Evolutionary conservation across 92 coral and sea anemone species (phyloP), one percentile per base, ranked within the genome.

Genomic region (Chrysogorgia sp.): DNA sequence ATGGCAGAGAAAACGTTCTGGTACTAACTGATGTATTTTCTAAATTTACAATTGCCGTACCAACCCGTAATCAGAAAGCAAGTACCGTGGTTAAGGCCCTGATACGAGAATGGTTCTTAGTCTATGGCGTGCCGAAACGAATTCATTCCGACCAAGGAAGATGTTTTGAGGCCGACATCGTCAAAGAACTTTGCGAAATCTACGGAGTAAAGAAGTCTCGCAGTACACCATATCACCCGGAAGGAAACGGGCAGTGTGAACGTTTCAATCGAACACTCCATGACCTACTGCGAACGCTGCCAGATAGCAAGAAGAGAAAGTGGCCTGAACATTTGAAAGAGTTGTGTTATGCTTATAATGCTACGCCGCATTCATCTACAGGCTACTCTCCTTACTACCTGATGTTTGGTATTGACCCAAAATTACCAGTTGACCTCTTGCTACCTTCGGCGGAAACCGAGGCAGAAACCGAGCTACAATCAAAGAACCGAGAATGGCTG

Each of bases 251-350:
- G 21, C 92, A 81, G 83, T 88, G 92, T 37, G 87, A 81, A 79
- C 29, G 92, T 8, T 88, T 79, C 58, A 88, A 85, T 49, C 72
- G 84, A 9, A 84, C 92, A 17, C 81, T 88, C 0, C 92, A 88
- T 53, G 89, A 88, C 2, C 71, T 88, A 2, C 72, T 88, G 28
- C 28, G 88, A 45, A 84, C 86, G 10, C 40, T 81, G 34, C 81
- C 92, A 10, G 53, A 75, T 1, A 43, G 74, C 25, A 65, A 68
- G 55, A 72, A 82, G 63, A 24, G 77, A 67, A 70, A 81, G 34
- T 89, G 92, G 92, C 82, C 90, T 15, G 83, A 89, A n/a, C 87
- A 89, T 76, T 86, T 89, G 10, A 74, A 60, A 22, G 92, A 89
- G 58, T 64, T 89, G 56, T 74, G 81, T 12, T 86, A 89, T 67